Evolutionary conservation across 2,888 invertebrate genomes (phyloP), one percentile per base, ranked within the genome.

Genomic region (Zootermopsis nevadensis): DNA sequence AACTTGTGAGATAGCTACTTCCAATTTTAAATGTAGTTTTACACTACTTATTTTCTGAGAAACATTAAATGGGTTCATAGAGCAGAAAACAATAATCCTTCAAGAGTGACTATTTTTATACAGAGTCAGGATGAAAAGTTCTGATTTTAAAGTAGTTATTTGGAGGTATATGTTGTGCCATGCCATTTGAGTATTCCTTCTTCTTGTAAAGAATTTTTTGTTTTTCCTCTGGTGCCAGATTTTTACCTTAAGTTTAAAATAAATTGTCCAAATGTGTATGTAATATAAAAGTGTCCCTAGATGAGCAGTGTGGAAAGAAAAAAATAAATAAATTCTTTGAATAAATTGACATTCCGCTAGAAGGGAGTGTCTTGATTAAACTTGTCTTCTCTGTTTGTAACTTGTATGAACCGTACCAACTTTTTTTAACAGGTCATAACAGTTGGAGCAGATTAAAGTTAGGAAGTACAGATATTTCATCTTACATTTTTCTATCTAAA

Each of bases 91-190:
- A n/a, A n/a, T n/a, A 42, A 77, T n/a, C 66, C 48, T 27, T 42
- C 48, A 77, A 77, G 77, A 77, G 48, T 27, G 48, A 42, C 42
- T 77, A 77, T 77, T 77, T 77, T 77, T 77, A 38, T 77, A 77
- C 77, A 42, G 27, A 42, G 74, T 74, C 35, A n/a, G 24, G 27
- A 35, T 74, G 33, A 74, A 74, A 74, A 74, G 33, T 31, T 35
- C 12, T 74, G 27, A 35, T 74, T 74, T 74, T 33, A 35, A 77
- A 48, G 24, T n/a, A 24, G 22, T 66, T 6, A 66, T 66, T 27
- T 66, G 66, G 24, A 7, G 27, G 24, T 66, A 27, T 7, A 66
- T 66, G 22, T 22, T 27, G 22, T n/a, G n/a, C n/a, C n/a, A 66
- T 66, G 66, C n/a, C 27, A 24, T 66, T 66, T n/a, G 27, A 66